Evolutionary conservation across 1,140 invertebrate genomes (phyloP).

Genomic region (Vanessa atalanta): DNA sequence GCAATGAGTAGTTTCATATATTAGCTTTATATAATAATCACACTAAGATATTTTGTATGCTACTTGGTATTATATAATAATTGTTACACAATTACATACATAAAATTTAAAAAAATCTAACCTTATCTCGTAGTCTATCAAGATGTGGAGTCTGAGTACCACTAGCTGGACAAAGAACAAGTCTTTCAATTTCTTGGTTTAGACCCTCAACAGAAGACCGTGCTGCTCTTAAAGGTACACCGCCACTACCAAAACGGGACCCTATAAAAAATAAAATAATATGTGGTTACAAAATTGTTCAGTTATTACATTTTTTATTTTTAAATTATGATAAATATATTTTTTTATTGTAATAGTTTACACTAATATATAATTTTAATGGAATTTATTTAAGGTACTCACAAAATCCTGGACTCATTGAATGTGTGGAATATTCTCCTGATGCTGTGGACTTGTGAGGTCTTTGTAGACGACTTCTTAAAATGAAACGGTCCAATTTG

Average conservation of each 20-base stretch:
- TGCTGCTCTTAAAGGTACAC: slow-evolving; percentile 85
- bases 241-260: slow-evolving; percentile 69
- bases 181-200: slow-evolving; percentile 91
- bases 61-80: too few relatives aligned
- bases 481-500: slow-evolving; percentile 71
- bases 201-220: slow-evolving; percentile 91
- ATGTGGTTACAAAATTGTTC: neutral
- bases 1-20: neutral
- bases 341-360: too few relatives aligned
- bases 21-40: neutral
- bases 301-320: too few relatives aligned
- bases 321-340: too few relatives aligned
- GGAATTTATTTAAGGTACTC: slow-evolving; percentile 37
- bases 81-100: too few relatives aligned
- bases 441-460: slow-evolving; percentile 69
- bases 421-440: slow-evolving; percentile 70
- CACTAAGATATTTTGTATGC: too few relatives aligned
- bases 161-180: slow-evolving; percentile 82
- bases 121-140: slow-evolving; percentile 77
- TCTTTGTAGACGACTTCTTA: slow-evolving; percentile 74
- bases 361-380: too few relatives aligned
- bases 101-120: slow-evolving; percentile 28
- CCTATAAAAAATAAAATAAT: slow-evolving; percentile 42
- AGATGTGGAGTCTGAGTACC: slow-evolving; percentile 75
- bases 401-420: slow-evolving; percentile 77